These are phyloP conservation scores for Cydia strobilella DNA, from an alignment of 1,140 invertebrate genomes.

Conservation along the genomic window DNA sequence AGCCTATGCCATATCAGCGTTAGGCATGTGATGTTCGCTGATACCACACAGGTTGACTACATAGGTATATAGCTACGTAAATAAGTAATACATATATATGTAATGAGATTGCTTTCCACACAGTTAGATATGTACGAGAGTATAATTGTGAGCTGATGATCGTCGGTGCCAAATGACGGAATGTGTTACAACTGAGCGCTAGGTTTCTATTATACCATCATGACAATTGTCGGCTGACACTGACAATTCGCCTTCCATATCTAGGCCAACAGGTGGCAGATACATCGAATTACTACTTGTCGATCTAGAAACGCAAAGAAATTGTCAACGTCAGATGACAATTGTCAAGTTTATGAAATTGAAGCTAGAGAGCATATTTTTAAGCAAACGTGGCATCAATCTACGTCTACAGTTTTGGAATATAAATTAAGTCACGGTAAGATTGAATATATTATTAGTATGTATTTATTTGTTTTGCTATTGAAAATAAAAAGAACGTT, in stretches of 20 bases:
- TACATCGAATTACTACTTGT: not conserved
- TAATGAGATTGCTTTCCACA: slow-evolving; percentile 70
- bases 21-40: slow-evolving; percentile 30
- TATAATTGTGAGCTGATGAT: slow-evolving; percentile 49
- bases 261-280: not conserved
- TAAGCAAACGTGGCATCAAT: not conserved
- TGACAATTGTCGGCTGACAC: not conserved
- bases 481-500: not conserved
- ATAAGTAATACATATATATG: slow-evolving; percentile 43
- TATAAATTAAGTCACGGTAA: not conserved
- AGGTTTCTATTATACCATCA: not conserved
- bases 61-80: slow-evolving; percentile 40
- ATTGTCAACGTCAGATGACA: not conserved
- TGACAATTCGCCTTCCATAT: not conserved
- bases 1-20: slow-evolving; percentile 34
- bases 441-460: not conserved
- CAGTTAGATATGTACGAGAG: slow-evolving; percentile 68
- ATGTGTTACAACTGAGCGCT: slow-evolving; percentile 15
- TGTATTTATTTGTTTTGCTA: too few species aligned
- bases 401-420: not conserved
- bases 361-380: not conserved
- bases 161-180: slow-evolving; percentile 49
- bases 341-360: not conserved
- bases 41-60: not conserved
- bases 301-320: too few species aligned